Conservation (phyloP, 2,888 invertebrate species). For the Pseudanteris insignis region DNA sequence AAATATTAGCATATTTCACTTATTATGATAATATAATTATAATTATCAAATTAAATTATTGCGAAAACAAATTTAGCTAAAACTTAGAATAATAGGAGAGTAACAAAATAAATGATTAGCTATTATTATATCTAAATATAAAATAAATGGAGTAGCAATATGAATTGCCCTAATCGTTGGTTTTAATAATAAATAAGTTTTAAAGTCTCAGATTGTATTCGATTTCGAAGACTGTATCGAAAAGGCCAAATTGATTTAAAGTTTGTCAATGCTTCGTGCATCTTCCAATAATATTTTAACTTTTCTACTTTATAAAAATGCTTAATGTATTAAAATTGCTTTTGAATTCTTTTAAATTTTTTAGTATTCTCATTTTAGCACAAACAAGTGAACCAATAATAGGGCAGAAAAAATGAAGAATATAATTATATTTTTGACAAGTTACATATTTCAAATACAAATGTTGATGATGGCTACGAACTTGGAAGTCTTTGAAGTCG, state of each 20-base stretch:
- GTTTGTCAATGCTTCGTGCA: not conserved
- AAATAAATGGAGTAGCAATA: constrained; percentile 58
- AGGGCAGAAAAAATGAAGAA: constrained; percentile 59
- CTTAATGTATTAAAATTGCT: too few relatives aligned
- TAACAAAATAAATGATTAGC: constrained; percentile 64
- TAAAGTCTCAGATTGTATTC: constrained; percentile 4
- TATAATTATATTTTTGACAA: constrained; percentile 61
- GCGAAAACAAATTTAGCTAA: constrained; percentile 59
- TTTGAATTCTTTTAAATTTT: too few relatives aligned
- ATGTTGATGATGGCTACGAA: constrained; percentile 54
- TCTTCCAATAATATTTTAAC: constrained; percentile 17
- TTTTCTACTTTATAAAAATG: too few relatives aligned
- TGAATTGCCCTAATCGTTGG: constrained; percentile 60
- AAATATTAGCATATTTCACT: constrained; percentile 43
- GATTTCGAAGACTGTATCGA: constrained; percentile 24
- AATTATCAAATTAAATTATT: constrained; percentile 61
- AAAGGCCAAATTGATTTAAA: constrained; percentile 31
- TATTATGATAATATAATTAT: constrained; percentile 55
- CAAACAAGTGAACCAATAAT: constrained; percentile 58
- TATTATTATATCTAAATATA: constrained; percentile 50
- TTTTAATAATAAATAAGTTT: constrained; percentile 43
- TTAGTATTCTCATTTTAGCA: constrained; percentile 46
- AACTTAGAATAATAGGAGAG: constrained; percentile 65
- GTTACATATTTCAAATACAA: constrained; percentile 56
- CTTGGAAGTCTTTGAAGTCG: constrained; percentile 45